Evolutionary conservation across 2,888 invertebrate genomes (phyloP), one percentile per base, ranked within the genome.

Genomic region (Pteria penguin): DNA sequence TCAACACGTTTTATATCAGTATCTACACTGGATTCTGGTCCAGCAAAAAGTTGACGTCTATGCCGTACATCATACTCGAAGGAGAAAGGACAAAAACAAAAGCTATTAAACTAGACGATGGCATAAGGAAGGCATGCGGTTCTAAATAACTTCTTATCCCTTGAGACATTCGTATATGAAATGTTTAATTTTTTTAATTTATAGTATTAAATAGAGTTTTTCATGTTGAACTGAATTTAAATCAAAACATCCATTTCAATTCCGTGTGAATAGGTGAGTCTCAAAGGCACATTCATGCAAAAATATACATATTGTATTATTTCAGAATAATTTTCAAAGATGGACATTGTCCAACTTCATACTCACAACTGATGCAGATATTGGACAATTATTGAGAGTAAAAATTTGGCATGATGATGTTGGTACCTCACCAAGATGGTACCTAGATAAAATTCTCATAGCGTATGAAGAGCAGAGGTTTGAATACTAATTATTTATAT

Each of bases 331-430:
- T 62, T 86, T 86, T 62, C 3, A 55, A 11, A 33, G 80, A 3
- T 82, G 84, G 8, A 80, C 80, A 11, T 79, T 82, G 1, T 79
- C 74, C 24, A 83, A 84, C 66, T 86, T 85, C 63, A 63, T 81
- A 2, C 52, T 86, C 70, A 80, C 75, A 27, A 81, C 78, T 5
- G 60, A 67, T 2, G 26, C 57, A 5, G 54, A 80, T 26, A 78
- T 86, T 0, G 86, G 86, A 2, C 29, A 70, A 5, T 32, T 86
- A 32, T 54, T 74, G 24, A 69, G 72, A n/a, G 52, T 86, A n/a
- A 82, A 80, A 52, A 70, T 86, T 5, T 84, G 86, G 84, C 84
- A 86, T 63, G 82, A 82, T 24, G 58, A 69, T 22, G 67, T 67
- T 14, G 80, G 81, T 4, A 36, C 52, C 45, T 45, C 18, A 5